Evolutionary conservation across 2,113 vertebrate genomes (phyloP).

Genomic region (Tupaia chinensis): DNA sequence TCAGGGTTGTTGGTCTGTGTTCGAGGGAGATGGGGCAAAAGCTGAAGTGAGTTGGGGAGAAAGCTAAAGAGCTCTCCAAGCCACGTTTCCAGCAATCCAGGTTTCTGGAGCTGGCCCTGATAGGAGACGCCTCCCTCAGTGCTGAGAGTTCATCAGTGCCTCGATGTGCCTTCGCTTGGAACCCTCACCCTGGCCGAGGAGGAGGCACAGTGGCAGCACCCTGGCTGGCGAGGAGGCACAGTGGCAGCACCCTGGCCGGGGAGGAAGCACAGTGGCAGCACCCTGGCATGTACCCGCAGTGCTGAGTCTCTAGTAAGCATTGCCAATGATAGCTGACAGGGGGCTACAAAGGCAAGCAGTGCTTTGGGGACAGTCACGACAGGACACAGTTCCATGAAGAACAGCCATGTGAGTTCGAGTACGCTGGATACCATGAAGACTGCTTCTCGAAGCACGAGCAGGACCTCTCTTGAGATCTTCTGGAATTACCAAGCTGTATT

Average conservation of each 20-base stretch:
- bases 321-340: not conserved
- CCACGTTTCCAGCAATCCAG: not conserved
- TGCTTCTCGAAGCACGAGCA: not conserved
- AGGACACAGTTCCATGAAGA: not conserved
- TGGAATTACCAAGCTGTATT: not conserved
- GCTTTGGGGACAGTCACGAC: not conserved
- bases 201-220: not conserved
- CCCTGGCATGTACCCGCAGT: not conserved
- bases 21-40: not conserved
- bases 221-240: not conserved
- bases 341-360: not conserved
- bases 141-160: not conserved
- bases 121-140: not conserved
- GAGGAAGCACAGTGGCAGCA: accelerated
- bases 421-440: not conserved
- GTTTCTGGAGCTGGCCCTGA: not conserved
- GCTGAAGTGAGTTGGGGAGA: not conserved
- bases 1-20: not conserved
- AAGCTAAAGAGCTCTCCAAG: not conserved
- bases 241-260: not conserved
- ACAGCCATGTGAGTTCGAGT: too few species aligned
- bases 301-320: not conserved
- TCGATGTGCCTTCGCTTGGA: not conserved
- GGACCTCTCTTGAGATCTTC: not conserved
- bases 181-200: too few species aligned